Evolutionary conservation across 2,797 vertebrate species (phyloP).

Genomic region (Thunnus albacares): DNA sequence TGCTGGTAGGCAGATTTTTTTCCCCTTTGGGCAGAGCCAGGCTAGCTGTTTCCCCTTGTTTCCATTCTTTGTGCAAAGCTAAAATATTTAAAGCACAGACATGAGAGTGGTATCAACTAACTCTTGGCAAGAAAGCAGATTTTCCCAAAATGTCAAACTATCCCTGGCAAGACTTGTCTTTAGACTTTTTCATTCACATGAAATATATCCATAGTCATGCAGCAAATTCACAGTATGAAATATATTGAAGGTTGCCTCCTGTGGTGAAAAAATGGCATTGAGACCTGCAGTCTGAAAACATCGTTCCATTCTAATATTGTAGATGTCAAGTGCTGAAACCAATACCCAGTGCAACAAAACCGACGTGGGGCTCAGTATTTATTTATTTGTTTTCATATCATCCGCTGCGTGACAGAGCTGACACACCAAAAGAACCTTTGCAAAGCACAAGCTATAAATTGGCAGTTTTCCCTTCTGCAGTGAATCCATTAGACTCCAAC

Average conservation of each 20-base stretch:
- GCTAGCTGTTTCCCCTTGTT: too few species aligned
- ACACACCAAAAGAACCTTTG: neutral
- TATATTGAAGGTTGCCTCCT: neutral
- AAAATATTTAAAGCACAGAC: neutral
- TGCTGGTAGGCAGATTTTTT: neutral
- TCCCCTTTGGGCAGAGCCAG: too few species aligned
- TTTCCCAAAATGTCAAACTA: neutral
- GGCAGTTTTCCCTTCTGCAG: neutral
- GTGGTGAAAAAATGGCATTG: neutral
- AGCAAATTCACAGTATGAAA: neutral
- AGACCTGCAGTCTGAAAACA: neutral
- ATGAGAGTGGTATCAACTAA: neutral
- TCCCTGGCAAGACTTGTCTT: neutral
- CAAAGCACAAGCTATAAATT: neutral
- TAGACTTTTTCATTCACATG: neutral
- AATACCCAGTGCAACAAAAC: neutral
- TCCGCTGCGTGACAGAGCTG: neutral
- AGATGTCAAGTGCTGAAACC: neutral
- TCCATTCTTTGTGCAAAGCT: neutral
- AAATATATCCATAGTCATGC: neutral
- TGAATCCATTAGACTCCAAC: constrained; percentile 3
- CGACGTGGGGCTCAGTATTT: too few species aligned
- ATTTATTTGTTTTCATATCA: neutral
- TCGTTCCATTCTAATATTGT: neutral
- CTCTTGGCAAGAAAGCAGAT: neutral